Percentiles rank a stretch among this genome's conserved stretches.
Evolutionary conservation across 2,888 invertebrate species (phyloP).

Genomic region (Troilus luridus): DNA sequence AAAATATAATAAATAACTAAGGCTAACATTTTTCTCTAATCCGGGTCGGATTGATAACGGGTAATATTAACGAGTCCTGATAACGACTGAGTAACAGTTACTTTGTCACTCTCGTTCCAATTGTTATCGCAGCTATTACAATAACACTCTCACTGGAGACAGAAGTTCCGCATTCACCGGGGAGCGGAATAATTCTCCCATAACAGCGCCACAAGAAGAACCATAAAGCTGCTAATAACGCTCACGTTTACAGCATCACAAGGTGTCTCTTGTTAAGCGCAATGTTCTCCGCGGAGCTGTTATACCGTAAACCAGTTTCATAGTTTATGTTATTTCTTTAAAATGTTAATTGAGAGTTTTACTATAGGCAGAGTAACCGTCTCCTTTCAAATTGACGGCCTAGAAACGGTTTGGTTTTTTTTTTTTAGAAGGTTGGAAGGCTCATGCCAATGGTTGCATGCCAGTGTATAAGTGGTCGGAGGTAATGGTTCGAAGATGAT

Average conservation of each 20-base stretch:
- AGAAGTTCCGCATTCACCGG: not conserved
- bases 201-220: not conserved
- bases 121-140: not conserved
- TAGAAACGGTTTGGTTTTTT: not conserved
- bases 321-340: conserved; percentile 11
- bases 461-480: not conserved
- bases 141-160: not conserved
- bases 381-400: not conserved
- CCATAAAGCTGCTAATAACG: not conserved
- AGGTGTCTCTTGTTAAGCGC: not conserved
- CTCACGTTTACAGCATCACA: not conserved
- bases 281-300: not conserved
- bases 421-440: not conserved
- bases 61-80: not conserved
- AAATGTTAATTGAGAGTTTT: conserved; percentile 30
- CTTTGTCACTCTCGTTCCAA: not conserved
- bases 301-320: not conserved
- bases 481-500: not conserved
- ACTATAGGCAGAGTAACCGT: not conserved
- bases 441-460: not conserved
- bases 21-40: not conserved
- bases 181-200: not conserved
- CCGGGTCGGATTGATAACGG: conserved; percentile 2
- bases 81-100: not conserved
- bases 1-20: not conserved